phyloP scores from a whole-genome alignment of 2,797 vertebrate genomes.

The Danionella dracula region DNA sequence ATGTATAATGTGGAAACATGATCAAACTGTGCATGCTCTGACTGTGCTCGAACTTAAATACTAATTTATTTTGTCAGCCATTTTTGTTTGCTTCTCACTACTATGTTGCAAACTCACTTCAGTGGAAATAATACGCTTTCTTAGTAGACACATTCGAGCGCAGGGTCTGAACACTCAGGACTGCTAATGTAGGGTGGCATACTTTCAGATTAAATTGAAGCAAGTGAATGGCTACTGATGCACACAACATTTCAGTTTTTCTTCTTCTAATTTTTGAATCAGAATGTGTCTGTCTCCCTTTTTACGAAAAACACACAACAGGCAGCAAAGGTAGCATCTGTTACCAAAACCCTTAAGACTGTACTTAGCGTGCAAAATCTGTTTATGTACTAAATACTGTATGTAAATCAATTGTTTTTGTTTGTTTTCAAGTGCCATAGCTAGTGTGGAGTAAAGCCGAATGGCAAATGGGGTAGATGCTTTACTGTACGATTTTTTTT shows the following conservation, averaged over 20 bases:
- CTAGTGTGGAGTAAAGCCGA: conserved; percentile 57
- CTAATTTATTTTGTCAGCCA: too few relatives aligned
- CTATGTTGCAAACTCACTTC: too few relatives aligned
- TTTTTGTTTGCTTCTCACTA: too few relatives aligned
- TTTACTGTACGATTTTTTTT: conserved; percentile 64
- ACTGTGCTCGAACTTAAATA: too few relatives aligned
- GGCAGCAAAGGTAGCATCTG: conserved; percentile 65
- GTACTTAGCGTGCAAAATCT: conserved; percentile 54
- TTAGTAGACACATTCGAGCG: too few relatives aligned
- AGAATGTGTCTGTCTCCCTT: conserved; percentile 68
- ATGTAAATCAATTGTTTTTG: conserved; percentile 26
- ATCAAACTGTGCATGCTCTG: too few relatives aligned
- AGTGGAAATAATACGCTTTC: too few relatives aligned
- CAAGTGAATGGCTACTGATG: too few relatives aligned
- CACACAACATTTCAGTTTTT: conserved; percentile 60
- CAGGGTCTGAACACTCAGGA: too few relatives aligned
- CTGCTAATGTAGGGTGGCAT: too few relatives aligned
- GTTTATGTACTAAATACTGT: conserved; percentile 50
- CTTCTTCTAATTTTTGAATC: conserved; percentile 65
- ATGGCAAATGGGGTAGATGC: conserved; percentile 62
- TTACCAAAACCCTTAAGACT: conserved; percentile 58
- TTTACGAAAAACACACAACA: conserved; percentile 53
- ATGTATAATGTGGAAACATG: too few relatives aligned
- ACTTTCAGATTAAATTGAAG: too few relatives aligned
- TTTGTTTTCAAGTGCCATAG: conserved; percentile 75